Percentiles rank a stretch among this genome's conserved stretches.
These are phyloP conservation scores for Pontoporia blainvillei DNA, from an alignment of 2,113 vertebrate genomes.

Conservation along the genomic window DNA sequence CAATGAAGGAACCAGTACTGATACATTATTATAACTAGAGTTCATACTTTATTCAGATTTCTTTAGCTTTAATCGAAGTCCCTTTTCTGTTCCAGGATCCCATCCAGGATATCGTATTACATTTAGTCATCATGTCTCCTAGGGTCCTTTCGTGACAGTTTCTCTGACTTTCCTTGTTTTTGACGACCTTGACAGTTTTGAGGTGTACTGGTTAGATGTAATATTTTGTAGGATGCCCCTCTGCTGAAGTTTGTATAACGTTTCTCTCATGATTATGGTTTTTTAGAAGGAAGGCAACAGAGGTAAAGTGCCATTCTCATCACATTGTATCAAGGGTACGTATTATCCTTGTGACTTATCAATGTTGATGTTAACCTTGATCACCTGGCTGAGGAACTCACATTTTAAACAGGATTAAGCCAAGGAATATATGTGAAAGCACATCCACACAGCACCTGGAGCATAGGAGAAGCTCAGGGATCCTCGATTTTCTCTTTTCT, in stretches of 20 bases:
- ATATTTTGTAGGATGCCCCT: neutral
- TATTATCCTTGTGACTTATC: neutral
- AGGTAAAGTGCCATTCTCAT: neutral
- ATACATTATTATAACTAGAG: neutral
- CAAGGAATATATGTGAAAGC: neutral
- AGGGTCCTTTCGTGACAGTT: neutral
- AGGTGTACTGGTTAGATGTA: neutral
- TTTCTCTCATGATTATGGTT: neutral
- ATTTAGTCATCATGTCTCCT: neutral
- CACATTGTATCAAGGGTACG: neutral
- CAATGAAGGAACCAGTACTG: neutral
- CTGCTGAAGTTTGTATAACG: neutral
- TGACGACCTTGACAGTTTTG: neutral
- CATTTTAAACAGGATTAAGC: neutral
- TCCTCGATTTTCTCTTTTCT: neutral
- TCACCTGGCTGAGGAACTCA: neutral
- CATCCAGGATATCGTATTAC: neutral
- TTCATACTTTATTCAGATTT: neutral
- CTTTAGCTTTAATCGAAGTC: neutral
- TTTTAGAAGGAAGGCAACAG: neutral
- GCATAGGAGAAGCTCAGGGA: neutral
- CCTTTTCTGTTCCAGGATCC: neutral
- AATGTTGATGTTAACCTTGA: neutral
- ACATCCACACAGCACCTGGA: neutral
- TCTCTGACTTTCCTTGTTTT: conserved; percentile 13